phyloP scores from a whole-genome alignment of 1,140 invertebrate genomes.

The Aphis gossypii region DNA sequence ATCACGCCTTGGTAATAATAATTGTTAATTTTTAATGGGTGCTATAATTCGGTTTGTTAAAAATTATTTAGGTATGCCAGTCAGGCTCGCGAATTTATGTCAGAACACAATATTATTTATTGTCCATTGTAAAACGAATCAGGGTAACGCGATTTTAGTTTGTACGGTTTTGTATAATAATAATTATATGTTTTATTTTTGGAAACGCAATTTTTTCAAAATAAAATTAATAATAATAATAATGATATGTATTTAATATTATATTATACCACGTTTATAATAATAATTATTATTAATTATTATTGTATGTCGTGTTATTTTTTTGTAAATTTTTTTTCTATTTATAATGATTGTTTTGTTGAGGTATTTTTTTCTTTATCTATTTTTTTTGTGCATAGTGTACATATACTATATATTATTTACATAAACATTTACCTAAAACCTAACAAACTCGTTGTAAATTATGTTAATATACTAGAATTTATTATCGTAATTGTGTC shows the following conservation, averaged over 20 bases:
- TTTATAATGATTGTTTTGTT: constrained; percentile 55
- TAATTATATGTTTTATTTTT: constrained; percentile 13
- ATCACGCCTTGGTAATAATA: constrained; percentile 24
- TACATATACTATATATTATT: constrained; percentile 48
- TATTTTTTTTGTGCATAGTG: constrained; percentile 55
- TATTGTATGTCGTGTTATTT: constrained; percentile 30
- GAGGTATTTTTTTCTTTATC: constrained; percentile 55
- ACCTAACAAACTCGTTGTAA: constrained; percentile 53
- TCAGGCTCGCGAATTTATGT: neutral
- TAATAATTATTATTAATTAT: neutral
- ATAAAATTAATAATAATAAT: neutral
- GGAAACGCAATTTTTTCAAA: constrained; percentile 7
- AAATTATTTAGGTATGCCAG: neutral
- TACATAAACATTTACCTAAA: constrained; percentile 50
- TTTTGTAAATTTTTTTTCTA: constrained; percentile 56
- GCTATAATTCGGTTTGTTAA: constrained; percentile 21
- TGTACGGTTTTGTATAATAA: neutral
- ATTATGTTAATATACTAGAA: constrained; percentile 56
- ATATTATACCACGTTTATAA: constrained; percentile 28
- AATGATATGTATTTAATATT: constrained; percentile 32
- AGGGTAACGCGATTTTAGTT: constrained; percentile 23
- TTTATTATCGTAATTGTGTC: constrained; percentile 32
- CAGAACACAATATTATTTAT: constrained; percentile 43
- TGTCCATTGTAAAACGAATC: constrained; percentile 30
- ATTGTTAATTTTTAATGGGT: constrained; percentile 29